phyloP scores from a whole-genome alignment of 2,888 invertebrate genomes.

The Unio pictorum region DNA sequence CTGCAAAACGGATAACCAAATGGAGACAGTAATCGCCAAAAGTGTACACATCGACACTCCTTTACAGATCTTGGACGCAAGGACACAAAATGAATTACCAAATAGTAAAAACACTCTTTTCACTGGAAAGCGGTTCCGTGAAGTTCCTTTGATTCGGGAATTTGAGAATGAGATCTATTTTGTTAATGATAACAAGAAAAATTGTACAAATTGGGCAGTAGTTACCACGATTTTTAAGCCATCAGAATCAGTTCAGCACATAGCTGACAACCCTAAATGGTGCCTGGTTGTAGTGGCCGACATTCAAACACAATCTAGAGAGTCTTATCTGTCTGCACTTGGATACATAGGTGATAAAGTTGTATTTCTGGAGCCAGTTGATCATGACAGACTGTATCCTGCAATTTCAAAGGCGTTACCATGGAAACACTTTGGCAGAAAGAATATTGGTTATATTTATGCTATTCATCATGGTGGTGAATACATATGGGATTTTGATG shows the following conservation, averaged over 20 bases:
- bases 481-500: slow-evolving; percentile 22
- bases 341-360: background rate
- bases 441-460: slow-evolving; percentile 23
- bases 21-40: too few relatives aligned
- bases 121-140: too few relatives aligned
- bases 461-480: slow-evolving; percentile 15
- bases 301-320: slow-evolving; percentile 1
- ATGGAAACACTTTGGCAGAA: slow-evolving; percentile 10
- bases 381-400: slow-evolving; percentile 5
- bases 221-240: slow-evolving; percentile 9
- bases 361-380: slow-evolving; percentile 6
- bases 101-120: too few relatives aligned
- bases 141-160: too few relatives aligned
- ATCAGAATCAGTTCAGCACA: slow-evolving; percentile 6
- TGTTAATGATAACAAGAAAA: too few relatives aligned
- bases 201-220: slow-evolving; percentile 7
- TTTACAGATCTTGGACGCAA: too few relatives aligned
- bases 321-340: background rate
- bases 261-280: slow-evolving; percentile 1
- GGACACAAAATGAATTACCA: too few relatives aligned
- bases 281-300: slow-evolving; percentile 9
- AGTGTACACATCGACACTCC: too few relatives aligned
- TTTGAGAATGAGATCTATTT: too few relatives aligned
- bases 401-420: slow-evolving; percentile 9
- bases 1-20: too few relatives aligned